Conservation (phyloP, 2,888 invertebrate genomes). For the Teleiodes luculella region DNA sequence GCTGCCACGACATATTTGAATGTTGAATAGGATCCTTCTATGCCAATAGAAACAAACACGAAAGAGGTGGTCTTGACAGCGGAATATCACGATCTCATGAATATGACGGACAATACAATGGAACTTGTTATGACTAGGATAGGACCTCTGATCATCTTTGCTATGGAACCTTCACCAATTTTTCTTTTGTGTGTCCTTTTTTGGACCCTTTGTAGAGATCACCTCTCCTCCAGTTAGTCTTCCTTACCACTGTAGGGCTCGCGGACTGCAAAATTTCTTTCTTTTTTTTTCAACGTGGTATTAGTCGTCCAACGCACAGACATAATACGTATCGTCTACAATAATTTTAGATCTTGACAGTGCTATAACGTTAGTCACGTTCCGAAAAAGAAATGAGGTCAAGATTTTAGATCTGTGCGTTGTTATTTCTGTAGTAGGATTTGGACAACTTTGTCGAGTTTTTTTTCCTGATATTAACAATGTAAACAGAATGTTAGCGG, state of each 20-base stretch:
- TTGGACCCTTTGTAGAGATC: too few species aligned
- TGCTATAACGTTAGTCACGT: conserved; percentile 36
- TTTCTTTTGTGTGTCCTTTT: too few species aligned
- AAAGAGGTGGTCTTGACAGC: conserved; percentile 5
- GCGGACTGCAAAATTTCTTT: too few species aligned
- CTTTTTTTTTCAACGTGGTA: background rate
- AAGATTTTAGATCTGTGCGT: conserved; percentile 45
- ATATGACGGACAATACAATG: background rate
- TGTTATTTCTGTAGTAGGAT: conserved; percentile 42
- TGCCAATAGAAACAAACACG: background rate
- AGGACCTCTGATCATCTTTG: background rate
- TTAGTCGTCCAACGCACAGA: background rate
- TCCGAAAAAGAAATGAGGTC: conserved; percentile 61
- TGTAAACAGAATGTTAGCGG: background rate
- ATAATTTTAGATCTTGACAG: conserved; percentile 19
- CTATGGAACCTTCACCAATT: too few species aligned
- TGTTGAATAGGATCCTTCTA: too few species aligned
- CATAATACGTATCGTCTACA: background rate
- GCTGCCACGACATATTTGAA: too few species aligned
- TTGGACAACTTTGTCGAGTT: conserved; percentile 25
- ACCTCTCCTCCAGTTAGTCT: too few species aligned
- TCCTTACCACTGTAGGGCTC: too few species aligned
- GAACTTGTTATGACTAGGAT: background rate
- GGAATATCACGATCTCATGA: background rate
- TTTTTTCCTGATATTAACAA: conserved; percentile 5